Percentiles rank a stretch among this genome's conserved stretches.
Evolutionary conservation across 2,888 invertebrate genomes (phyloP).

Genomic region (Athripsodes cinereus): DNA sequence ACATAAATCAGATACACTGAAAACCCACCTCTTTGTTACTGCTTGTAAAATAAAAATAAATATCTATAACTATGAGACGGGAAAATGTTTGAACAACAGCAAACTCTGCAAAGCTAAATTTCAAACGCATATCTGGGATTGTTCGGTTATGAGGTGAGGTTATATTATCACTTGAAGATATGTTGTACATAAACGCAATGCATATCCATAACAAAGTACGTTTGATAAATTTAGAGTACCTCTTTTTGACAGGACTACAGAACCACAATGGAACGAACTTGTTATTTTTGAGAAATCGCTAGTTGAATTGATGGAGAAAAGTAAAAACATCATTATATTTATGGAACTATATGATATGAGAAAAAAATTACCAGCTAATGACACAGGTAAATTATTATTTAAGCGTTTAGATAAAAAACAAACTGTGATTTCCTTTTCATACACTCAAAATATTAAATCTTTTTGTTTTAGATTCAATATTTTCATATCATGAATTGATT

Average conservation of each 20-base stretch:
- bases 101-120: not conserved
- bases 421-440: too few species aligned
- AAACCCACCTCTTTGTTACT: conserved; percentile 21
- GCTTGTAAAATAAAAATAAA: conserved; percentile 19
- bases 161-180: too few species aligned
- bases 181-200: too few species aligned
- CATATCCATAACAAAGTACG: too few species aligned
- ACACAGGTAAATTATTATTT: too few species aligned
- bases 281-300: conserved; percentile 22
- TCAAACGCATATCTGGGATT: not conserved
- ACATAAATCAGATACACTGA: conserved; percentile 14
- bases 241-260: too few species aligned
- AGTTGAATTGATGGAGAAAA: conserved; percentile 10
- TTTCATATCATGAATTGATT: conserved; percentile 7
- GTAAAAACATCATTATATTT: conserved; percentile 13
- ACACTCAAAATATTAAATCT: not conserved
- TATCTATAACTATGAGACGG: conserved; percentile 14
- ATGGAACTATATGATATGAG: conserved; percentile 16
- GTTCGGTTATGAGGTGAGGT: not conserved
- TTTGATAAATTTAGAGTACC: too few species aligned
- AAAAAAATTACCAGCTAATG: not conserved
- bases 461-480: not conserved
- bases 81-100: conserved; percentile 11
- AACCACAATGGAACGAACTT: conserved; percentile 25
- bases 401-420: too few species aligned